Conservation (phyloP, 2,797 vertebrate species). For the Taenioides sp. region DNA sequence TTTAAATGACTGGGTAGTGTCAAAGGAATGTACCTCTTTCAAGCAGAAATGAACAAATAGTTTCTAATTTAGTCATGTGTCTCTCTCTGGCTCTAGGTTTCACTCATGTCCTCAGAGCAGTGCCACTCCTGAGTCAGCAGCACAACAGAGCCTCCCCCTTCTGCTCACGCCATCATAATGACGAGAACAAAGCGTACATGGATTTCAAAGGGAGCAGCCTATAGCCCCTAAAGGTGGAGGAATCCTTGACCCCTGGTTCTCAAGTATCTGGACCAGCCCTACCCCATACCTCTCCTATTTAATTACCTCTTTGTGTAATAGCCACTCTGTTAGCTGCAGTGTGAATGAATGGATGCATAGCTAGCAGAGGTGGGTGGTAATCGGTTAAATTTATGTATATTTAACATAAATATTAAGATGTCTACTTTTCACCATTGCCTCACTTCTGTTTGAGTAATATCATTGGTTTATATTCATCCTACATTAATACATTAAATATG, state of each 20-base stretch:
- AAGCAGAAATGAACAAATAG: slow-evolving; percentile 33
- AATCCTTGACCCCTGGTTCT: slow-evolving; percentile 29
- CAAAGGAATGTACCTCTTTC: slow-evolving; percentile 27
- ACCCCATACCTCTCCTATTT: slow-evolving; percentile 5
- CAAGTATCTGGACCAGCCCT: slow-evolving; percentile 11
- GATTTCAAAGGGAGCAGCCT: not conserved
- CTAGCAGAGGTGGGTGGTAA: not conserved
- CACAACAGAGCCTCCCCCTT: slow-evolving; percentile 11
- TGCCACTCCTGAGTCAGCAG: slow-evolving; percentile 38
- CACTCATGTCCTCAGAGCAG: slow-evolving; percentile 26
- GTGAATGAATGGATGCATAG: slow-evolving; percentile 16
- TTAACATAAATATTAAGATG: no score
- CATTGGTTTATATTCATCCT: no score
- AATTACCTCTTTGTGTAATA: slow-evolving; percentile 32
- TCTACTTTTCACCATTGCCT: no score
- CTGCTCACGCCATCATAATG: not conserved
- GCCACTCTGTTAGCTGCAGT: slow-evolving; percentile 23
- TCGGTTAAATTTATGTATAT: no score
- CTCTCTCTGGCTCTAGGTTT: slow-evolving; percentile 21
- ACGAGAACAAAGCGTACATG: not conserved
- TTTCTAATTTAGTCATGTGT: slow-evolving; percentile 36
- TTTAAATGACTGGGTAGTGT: slow-evolving; percentile 6
- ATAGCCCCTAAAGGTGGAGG: not conserved
- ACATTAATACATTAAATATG: no score
- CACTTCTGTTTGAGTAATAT: no score